Percentiles rank a stretch among this genome's conserved stretches.
These are phyloP conservation scores for Archilochus colubris DNA, from an alignment of 2,113 vertebrate species.

Conservation along the genomic window DNA sequence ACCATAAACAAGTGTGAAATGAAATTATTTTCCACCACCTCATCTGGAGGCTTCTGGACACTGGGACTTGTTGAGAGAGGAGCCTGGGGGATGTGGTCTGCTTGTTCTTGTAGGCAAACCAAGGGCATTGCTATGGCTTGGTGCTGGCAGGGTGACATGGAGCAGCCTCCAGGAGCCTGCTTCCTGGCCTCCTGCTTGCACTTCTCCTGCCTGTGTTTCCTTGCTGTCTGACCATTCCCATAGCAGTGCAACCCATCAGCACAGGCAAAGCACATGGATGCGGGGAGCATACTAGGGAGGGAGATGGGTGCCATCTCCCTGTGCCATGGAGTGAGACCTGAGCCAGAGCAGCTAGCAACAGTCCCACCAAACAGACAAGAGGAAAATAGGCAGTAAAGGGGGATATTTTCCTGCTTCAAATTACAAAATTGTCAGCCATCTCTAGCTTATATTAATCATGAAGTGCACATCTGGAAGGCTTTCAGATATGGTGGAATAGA, in stretches of 20 bases:
- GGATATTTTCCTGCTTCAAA: neutral
- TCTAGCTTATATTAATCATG: neutral
- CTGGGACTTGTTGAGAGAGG: too few species aligned
- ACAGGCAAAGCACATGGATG: rapidly evolving
- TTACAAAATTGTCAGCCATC: neutral
- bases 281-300: neutral
- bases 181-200: neutral
- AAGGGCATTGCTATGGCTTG: neutral
- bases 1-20: neutral
- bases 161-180: neutral
- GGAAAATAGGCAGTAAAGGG: neutral
- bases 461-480: neutral
- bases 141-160: neutral
- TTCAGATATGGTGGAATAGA: neutral
- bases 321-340: neutral
- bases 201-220: neutral
- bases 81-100: rapidly evolving
- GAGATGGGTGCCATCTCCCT: neutral
- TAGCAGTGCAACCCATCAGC: neutral
- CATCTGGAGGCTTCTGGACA: neutral
- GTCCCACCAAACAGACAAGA: neutral
- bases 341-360: neutral
- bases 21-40: neutral
- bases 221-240: neutral
- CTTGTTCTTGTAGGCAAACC: rapidly evolving